Evolutionary conservation across 1,140 invertebrate species (phyloP).

Genomic region (Pygmarrhopalites habei): DNA sequence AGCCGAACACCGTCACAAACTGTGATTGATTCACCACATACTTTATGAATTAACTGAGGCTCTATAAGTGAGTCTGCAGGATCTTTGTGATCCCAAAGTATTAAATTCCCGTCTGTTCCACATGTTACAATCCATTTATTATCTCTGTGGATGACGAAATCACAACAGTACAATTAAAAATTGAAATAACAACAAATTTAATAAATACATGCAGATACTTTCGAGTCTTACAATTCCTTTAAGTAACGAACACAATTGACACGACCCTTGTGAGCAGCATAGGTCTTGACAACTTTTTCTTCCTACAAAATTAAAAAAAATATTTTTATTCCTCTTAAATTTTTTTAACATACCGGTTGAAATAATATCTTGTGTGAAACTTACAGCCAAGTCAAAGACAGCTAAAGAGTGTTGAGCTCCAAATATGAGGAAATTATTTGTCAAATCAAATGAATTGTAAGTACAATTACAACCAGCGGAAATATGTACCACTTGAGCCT

Average conservation of each 20-base stretch:
- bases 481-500: slow-evolving; percentile 26
- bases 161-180: neutral
- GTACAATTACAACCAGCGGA: slow-evolving; percentile 34
- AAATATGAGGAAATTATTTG: slow-evolving; percentile 22
- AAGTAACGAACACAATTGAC: slow-evolving; percentile 32
- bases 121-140: slow-evolving; percentile 12
- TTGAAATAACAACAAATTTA: no score
- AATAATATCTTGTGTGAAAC: slow-evolving; percentile 14
- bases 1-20: slow-evolving; percentile 30
- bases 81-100: slow-evolving; percentile 15
- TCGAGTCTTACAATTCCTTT: no score
- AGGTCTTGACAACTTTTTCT: slow-evolving; percentile 18
- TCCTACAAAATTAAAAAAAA: slow-evolving; percentile 16
- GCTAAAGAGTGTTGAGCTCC: slow-evolving; percentile 30
- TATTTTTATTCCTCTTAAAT: no score
- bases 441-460: slow-evolving; percentile 32
- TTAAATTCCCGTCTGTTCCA: slow-evolving; percentile 15
- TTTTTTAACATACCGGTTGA: no score
- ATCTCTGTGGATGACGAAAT: neutral
- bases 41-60: neutral
- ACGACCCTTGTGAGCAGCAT: slow-evolving; percentile 21
- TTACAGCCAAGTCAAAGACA: slow-evolving; percentile 33
- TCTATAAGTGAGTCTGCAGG: neutral
- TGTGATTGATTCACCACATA: slow-evolving; percentile 12
- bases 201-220: no score